Base-by-base conservation (phyloP, 64 coral and sea anemone species). In the Acropora tenuis region DNA sequence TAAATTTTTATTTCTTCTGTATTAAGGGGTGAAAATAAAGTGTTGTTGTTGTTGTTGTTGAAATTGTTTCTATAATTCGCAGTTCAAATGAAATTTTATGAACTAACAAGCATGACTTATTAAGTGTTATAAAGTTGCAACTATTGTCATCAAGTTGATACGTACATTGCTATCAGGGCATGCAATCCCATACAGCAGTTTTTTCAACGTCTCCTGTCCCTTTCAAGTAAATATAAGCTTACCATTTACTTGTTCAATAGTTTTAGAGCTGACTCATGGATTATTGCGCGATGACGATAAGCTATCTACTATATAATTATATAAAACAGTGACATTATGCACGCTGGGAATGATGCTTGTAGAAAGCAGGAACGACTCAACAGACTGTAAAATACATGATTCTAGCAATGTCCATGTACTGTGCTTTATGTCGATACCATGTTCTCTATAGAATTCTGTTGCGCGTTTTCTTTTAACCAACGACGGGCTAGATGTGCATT, bases 351-450 rank as follows among this genome's bases (percentile, higher is more conserved):
- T 61, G 0, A 61, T 72, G 40, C 68, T 68, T 68, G 65, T 68
- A 59, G 79, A 82, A 40, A 82, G 59, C 83, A 86, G 67, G 44
- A 86, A 86, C 4, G 59, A 86, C 83, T 71, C 68, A 3, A 86
- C 83, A 72, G 83, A 71, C 66, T 86, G 61, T 71, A 86, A 20
- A 84, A 84, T 84, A n/a, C 81, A 84, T 0, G 81, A 66, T 84
- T 84, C 81, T 65, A 66, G 53, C 61, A 84, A 42, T 84, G 48
- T 84, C 81, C 81, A 84, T 6, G 81, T 42, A 60, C 52, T 40
- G 8, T 65, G 61, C 61, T 61, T 84, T 20, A 84, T 84, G 3
- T 60, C 19, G 2, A 84, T 8, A 59, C 59, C 81, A 63, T 15
- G 5, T 60, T 69, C 52, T 65, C 59, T 84, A 4, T 65, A n/a